Base-by-base conservation (phyloP, 1,140 invertebrate genomes). In the Atopsyche davidsoni region DNA sequence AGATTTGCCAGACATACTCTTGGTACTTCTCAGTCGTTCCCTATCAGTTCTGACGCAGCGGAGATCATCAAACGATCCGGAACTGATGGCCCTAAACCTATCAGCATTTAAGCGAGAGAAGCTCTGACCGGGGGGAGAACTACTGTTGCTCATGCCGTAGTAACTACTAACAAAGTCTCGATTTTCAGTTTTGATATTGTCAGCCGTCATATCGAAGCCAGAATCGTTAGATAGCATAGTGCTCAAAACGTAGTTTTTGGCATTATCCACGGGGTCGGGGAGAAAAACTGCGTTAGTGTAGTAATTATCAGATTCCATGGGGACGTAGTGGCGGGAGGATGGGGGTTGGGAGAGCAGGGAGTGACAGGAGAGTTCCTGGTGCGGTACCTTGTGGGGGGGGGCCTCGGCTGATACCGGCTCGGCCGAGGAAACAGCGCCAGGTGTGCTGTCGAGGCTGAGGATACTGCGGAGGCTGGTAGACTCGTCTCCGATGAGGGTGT, bases 401-500 rank as follows among this genome's bases (percentile, higher is more conserved):
- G 3, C 62, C 51, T 54, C 39, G 35, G 23, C 32, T 13, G 34
- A 49, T n/a, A 32, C 17, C 9, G 35, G n/a, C 40, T 11, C 36
- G 18, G 51, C 32, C 10, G 45, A 48, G 41, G 48, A 28, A 6
- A 42, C n/a, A 23, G 17, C 39, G 2, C 25, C 67, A 0, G 70
- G 70, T 0, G 72, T 73, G 58, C 64, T 67, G n/a, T 73, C 70
- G 0, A 64, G 53, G 54, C 68, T 72, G 51, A 72, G 61, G 1
- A 72, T 60, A 44, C 69, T 71, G 57, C 70, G 66, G 9, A 73
- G 61, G 21, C 72, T 73, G 1, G 69, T 73, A 13, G 72, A 74
- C 31, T 74, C 72, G 57, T 73, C 72, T 14, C 49, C 53, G 36
- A 70, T 64, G 25, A 81, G 67, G 0, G 78, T 76, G 46, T 82